phyloP scores from a whole-genome alignment of 1,140 invertebrate genomes.

The Atta colombica region DNA sequence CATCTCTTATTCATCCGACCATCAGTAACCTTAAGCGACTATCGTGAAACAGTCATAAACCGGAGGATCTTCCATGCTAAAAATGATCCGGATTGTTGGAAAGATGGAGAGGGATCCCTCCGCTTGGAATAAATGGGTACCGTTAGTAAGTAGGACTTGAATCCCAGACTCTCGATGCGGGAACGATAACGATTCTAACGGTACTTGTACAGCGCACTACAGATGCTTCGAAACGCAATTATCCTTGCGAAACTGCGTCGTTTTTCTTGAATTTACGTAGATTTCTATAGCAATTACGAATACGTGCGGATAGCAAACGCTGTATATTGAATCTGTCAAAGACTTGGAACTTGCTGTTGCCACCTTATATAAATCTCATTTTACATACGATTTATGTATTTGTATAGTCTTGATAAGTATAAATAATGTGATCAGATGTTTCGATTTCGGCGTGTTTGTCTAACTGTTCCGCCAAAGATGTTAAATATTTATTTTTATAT shows the following conservation, averaged over 20 bases:
- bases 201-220: slow-evolving; percentile 18
- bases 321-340: not conserved
- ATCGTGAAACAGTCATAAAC: slow-evolving; percentile 17
- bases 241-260: not conserved
- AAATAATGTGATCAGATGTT: too few relatives aligned
- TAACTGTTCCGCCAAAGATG: too few relatives aligned
- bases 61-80: slow-evolving; percentile 18
- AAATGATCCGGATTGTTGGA: not conserved
- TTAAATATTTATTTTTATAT: too few relatives aligned
- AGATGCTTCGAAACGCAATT: slow-evolving; percentile 27
- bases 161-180: slow-evolving; percentile 34
- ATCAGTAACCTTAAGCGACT: slow-evolving; percentile 39
- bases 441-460: too few relatives aligned
- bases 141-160: slow-evolving; percentile 63
- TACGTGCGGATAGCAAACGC: not conserved
- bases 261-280: not conserved
- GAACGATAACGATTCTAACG: slow-evolving; percentile 70
- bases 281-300: not conserved
- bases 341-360: not conserved
- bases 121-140: slow-evolving; percentile 54
- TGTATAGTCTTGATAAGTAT: too few relatives aligned
- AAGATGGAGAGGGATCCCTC: not conserved
- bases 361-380: not conserved
- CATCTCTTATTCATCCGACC: not conserved
- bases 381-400: not conserved